Percentiles rank a stretch among this genome's conserved stretches.
These are phyloP conservation scores for Machimus atricapillus DNA, from an alignment of 2,888 invertebrate genomes.

Conservation along the genomic window DNA sequence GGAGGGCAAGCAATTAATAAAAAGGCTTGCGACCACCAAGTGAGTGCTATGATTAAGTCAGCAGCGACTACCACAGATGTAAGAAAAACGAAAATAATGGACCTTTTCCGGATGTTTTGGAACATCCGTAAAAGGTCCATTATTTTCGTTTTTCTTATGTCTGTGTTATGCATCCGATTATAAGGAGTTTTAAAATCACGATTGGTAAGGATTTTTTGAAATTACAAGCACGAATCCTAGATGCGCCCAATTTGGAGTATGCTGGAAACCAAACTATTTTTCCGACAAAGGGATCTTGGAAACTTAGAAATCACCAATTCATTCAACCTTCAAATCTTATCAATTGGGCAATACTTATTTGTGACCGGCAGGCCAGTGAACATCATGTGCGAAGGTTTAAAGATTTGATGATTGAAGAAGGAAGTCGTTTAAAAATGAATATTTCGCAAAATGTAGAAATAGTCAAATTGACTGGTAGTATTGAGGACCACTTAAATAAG, in stretches of 20 bases:
- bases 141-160: too few relatives aligned
- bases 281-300: conserved; percentile 62
- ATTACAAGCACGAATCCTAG: conserved; percentile 79
- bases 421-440: too few relatives aligned
- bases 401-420: too few relatives aligned
- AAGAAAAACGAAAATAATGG: conserved; percentile 81
- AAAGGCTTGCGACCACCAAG: conserved; percentile 84
- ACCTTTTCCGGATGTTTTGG: conserved; percentile 55
- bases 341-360: conserved; percentile 64
- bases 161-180: conserved; percentile 63
- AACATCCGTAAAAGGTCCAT: too few relatives aligned
- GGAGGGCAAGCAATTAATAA: conserved; percentile 76
- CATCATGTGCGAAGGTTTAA: conserved; percentile 50
- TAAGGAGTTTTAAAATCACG: conserved; percentile 82
- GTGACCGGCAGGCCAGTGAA: conserved; percentile 53
- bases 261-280: not conserved
- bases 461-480: too few relatives aligned
- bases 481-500: too few relatives aligned
- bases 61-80: conserved; percentile 83
- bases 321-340: conserved; percentile 55
- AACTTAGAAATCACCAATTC: conserved; percentile 54
- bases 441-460: too few relatives aligned
- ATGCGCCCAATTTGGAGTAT: conserved; percentile 73
- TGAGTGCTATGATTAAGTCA: conserved; percentile 82
- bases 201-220: conserved; percentile 77